These are phyloP conservation scores for Scomberomorus guttatus DNA, from an alignment of 2,797 vertebrate genomes.

Conservation along the genomic window DNA sequence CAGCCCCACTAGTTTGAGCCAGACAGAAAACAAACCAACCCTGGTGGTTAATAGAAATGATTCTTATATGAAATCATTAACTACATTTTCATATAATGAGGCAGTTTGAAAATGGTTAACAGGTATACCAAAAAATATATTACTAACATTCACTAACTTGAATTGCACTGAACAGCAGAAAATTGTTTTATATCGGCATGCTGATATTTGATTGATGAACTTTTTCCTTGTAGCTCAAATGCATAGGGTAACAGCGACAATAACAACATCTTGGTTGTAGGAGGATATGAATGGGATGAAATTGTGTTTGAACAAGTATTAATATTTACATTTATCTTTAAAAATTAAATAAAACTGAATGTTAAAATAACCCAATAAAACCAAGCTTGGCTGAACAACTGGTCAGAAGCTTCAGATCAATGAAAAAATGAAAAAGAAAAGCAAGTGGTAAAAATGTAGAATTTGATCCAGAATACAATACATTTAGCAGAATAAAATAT, in stretches of 20 bases:
- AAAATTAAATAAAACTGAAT: not conserved
- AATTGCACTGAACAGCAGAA: no score
- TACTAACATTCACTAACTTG: no score
- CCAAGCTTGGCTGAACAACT: not conserved
- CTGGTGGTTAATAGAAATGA: no score
- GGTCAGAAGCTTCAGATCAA: constrained; percentile 1
- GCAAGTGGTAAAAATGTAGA: not conserved
- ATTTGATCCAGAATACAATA: not conserved
- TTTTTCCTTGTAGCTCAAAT: no score
- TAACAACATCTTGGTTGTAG: not conserved
- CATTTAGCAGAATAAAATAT: not conserved
- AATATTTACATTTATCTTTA: not conserved
- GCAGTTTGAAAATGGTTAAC: no score
- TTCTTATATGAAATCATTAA: no score
- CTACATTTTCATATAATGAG: no score
- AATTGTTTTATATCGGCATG: no score
- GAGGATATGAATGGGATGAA: not conserved
- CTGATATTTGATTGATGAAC: no score
- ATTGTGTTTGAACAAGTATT: not conserved
- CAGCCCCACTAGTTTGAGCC: not conserved
- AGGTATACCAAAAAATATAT: no score
- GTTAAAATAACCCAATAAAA: not conserved
- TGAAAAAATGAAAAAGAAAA: not conserved
- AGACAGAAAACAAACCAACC: not conserved
- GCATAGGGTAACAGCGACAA: no score